Evolutionary conservation across 1,140 invertebrate genomes (phyloP).

Genomic region (Formica selysi): DNA sequence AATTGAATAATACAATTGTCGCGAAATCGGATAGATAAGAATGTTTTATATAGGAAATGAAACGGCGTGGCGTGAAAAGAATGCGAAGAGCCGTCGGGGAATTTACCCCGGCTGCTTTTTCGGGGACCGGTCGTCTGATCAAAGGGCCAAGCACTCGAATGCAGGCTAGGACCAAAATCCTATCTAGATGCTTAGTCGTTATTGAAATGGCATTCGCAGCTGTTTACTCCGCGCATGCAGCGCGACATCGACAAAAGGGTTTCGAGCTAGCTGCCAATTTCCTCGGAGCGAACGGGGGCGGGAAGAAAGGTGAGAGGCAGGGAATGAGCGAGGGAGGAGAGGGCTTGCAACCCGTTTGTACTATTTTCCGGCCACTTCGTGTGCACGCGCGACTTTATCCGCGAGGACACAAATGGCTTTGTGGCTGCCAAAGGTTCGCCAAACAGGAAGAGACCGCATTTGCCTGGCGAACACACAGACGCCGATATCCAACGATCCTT

Average conservation of each 20-base stretch:
- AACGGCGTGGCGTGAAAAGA: slow-evolving; percentile 3
- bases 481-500: slow-evolving; percentile 3
- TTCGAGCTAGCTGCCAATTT: slow-evolving; percentile 74
- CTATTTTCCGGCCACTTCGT: slow-evolving; percentile 58
- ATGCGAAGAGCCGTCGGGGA: slow-evolving; percentile 25
- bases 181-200: slow-evolving; percentile 71
- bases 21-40: slow-evolving; percentile 41
- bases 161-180: slow-evolving; percentile 63
- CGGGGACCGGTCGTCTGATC: slow-evolving; percentile 57
- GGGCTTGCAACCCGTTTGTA: slow-evolving; percentile 31
- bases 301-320: slow-evolving; percentile 35
- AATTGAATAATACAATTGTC: neutral
- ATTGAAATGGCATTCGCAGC: slow-evolving; percentile 81
- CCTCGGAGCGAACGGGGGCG: slow-evolving; percentile 31
- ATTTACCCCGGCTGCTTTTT: slow-evolving; percentile 52
- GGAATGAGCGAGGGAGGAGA: neutral
- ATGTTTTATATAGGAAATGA: neutral
- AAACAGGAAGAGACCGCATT: slow-evolving; percentile 52
- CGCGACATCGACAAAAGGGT: slow-evolving; percentile 73
- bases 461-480: neutral
- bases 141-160: slow-evolving; percentile 62
- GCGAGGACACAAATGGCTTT: slow-evolving; percentile 42
- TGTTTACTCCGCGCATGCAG: slow-evolving; percentile 75
- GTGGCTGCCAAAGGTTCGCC: slow-evolving; percentile 16
- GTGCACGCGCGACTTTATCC: slow-evolving; percentile 56